A percentile compares a stretch with the other conserved stretches of the same genome.
These are phyloP conservation scores for Cynopterus sphinx DNA, from an alignment of 2,797 vertebrate genomes.

Conservation along the genomic window DNA sequence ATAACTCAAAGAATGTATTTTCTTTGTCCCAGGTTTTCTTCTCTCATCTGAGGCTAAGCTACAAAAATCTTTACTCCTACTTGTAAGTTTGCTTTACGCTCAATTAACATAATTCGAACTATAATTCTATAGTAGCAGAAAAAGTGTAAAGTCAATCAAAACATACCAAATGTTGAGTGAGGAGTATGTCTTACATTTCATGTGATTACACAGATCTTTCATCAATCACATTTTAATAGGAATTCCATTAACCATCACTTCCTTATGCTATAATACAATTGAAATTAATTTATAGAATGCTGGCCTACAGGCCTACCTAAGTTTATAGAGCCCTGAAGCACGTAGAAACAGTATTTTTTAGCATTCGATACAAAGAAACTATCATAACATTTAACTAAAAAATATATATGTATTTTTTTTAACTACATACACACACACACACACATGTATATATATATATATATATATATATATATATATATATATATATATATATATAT, in stretches of 20 bases:
- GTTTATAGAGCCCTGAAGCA: neutral
- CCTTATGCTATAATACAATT: neutral
- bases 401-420: neutral
- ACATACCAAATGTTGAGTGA: neutral
- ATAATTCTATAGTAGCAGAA: conserved; percentile 13
- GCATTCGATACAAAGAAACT: neutral
- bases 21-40: neutral
- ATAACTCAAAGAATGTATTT: neutral
- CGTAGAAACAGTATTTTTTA: neutral
- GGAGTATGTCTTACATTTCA: neutral
- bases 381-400: neutral
- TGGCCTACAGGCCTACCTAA: neutral
- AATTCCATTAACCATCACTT: neutral
- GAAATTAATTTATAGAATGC: neutral
- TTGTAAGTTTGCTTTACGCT: neutral
- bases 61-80: neutral
- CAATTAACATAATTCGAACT: neutral
- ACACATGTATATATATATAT: too few species aligned
- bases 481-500: too few species aligned
- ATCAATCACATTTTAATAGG: neutral
- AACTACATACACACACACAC: too few species aligned
- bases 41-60: neutral
- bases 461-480: too few species aligned
- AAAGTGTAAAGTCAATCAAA: neutral
- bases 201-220: neutral